A percentile compares a stretch with the other conserved stretches of the same genome.
Conservation (phyloP, 2,888 invertebrate species). For the Drosophila borealis region DNA sequence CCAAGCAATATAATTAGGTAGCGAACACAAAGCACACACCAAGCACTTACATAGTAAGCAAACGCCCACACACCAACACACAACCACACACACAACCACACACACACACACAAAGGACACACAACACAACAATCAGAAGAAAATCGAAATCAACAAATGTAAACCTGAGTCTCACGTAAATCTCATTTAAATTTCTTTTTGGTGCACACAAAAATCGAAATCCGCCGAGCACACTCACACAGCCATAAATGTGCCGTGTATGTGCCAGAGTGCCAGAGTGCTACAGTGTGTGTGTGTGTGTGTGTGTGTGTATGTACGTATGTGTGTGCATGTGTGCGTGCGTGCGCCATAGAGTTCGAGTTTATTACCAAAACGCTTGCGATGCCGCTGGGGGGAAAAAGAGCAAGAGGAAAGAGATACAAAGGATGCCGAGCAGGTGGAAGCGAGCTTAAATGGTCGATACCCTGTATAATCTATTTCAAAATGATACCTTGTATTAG, state of each 20-base stretch:
- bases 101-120: neutral
- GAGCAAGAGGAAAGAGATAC: conserved; percentile 2
- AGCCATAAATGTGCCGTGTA: neutral
- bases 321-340: conserved; percentile 11
- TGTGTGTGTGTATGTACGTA: too few relatives aligned
- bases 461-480: neutral
- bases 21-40: conserved; percentile 3
- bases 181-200: conserved; percentile 73
- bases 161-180: conserved; percentile 37
- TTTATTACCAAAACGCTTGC: conserved; percentile 14
- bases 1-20: conserved; percentile 43
- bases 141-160: conserved; percentile 28
- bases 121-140: neutral
- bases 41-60: neutral
- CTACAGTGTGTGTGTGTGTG: neutral
- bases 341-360: conserved; percentile 8
- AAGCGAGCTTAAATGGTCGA: neutral
- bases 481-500: too few relatives aligned
- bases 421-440: neutral
- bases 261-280: neutral
- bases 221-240: neutral
- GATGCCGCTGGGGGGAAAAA: neutral
- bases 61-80: conserved; percentile 4
- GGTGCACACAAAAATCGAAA: conserved; percentile 56
- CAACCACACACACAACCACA: neutral